Evolutionary conservation across 2,797 vertebrate species (phyloP), one percentile per base, ranked within the genome.

Genomic region (Neoniphon sammara): DNA sequence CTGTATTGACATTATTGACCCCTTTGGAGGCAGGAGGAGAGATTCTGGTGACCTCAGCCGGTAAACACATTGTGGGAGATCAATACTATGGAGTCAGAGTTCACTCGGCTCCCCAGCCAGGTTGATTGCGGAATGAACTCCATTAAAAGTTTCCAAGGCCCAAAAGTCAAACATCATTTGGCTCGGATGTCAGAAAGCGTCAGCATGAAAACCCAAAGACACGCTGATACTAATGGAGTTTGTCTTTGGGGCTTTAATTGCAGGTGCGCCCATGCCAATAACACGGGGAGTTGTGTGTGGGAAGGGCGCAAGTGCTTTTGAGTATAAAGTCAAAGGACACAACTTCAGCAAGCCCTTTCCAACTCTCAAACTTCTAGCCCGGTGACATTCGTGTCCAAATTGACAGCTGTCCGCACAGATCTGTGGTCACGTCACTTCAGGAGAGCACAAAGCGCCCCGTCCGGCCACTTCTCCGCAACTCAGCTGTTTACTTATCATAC

Each of bases 151-250:
- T 93, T 93, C 83, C 75, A 73, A 86, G 84, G 86, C 82, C 85
- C 83, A 89, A 86, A 92, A 92, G 93, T 91, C 92, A 92, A 92
- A 91, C 90, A 85, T 88, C 76, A 89, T 93, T 93, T 93, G 88
- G 83, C 84, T 88, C 63, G 52, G 70, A 82, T 66, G 85, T 87
- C 79, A 73, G 84, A 88, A 84, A 80, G 54, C 53, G 44, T 86
- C 78, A 60, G 58, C 52, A 20, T 62, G 55, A 79, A 82, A 87
- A 67, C 61, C 59, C 71, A 63, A 80, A 85, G 78, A 79, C 83
- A 60, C 8, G 5, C 23, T 8, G 73, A 70, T 18, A 36, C 56
- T 90, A 85, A 91, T 87, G 27, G 86, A 82, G 78, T 91, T 91
- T 88, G 87, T 85, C 89, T 87, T 80, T 58, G 78, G 75, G 75